These are phyloP conservation scores for Thamnaconus septentrionalis DNA, from an alignment of 2,113 vertebrate species.

Conservation along the genomic window DNA sequence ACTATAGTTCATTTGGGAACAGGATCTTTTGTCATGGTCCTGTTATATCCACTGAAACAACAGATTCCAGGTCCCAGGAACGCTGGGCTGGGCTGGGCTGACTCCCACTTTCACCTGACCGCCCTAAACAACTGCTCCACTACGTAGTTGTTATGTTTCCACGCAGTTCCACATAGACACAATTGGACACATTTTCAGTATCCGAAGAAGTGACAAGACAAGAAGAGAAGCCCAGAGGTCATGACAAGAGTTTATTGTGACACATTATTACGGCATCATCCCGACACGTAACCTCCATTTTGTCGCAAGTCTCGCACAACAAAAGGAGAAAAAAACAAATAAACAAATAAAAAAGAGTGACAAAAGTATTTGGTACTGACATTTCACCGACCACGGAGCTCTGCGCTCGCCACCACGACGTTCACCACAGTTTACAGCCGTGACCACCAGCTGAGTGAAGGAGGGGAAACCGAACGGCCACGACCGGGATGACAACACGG, in stretches of 20 bases:
- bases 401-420: constrained; percentile 25
- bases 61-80: too few species aligned
- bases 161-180: too few species aligned
- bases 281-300: constrained; percentile 23
- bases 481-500: constrained; percentile 16
- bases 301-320: too few species aligned
- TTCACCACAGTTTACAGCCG: constrained; percentile 47
- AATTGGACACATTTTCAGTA: too few species aligned
- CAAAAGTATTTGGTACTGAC: constrained; percentile 40
- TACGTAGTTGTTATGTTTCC: too few species aligned
- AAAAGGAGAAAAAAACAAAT: neutral
- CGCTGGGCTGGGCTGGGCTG: too few species aligned
- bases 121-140: too few species aligned
- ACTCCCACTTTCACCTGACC: too few species aligned
- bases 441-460: constrained; percentile 43
- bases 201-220: neutral
- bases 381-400: constrained; percentile 31
- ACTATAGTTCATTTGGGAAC: too few species aligned
- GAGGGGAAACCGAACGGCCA: constrained; percentile 17
- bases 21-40: too few species aligned
- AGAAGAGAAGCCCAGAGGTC: neutral
- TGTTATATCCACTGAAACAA: too few species aligned
- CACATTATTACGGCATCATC: constrained; percentile 38
- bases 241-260: constrained; percentile 67
- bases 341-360: constrained; percentile 21